Evolutionary conservation across 2,797 vertebrate species (phyloP), one percentile per base, ranked within the genome.

Genomic region (Distichodus sexfasciatus): DNA sequence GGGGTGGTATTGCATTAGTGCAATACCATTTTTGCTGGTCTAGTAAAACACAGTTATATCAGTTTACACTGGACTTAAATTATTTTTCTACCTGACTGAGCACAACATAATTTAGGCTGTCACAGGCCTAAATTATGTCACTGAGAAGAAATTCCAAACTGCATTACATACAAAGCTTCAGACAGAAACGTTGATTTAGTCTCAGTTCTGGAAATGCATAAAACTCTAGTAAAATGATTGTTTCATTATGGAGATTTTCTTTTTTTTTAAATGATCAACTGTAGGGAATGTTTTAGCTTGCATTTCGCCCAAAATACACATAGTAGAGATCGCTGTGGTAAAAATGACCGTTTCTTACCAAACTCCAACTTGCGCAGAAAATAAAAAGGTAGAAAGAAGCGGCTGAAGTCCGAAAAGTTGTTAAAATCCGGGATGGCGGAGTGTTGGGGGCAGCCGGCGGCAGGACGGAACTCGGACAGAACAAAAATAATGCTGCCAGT

Each of bases 401-500:
- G 43, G 60, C 57, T 58, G 73, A 85, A 89, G 84, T 91, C 85
- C 86, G n/a, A 80, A 87, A 88, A 80, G 83, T 55, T 85, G 82
- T 77, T 73, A 80, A 60, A 91, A 88, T 88, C 82, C 77, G 82
- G 81, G n/a, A n/a, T n/a, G n/a, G 88, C 78, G 82, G 85, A 87
- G 88, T 86, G 84, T 83, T 85, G 87, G 85, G 89, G 85, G 82
- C 85, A 89, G 88, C 84, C 89, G 89, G 87, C 89, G 88, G 87
- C 91, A 90, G 86, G 86, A 86, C 82, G 76, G 84, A 70, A 85
- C 90, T 12, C 33, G 24, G 41, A 87, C 89, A 82, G 94, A 91
- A 91, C 94, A 93, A 96, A 99, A 98, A 98, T 98, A 98, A 95
- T 92, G 94, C 90, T 89, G 94, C 93, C 90, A 92, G 94, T 94